These are phyloP conservation scores for Pluvialis apricaria DNA, from an alignment of 2,113 vertebrate species.

Conservation along the genomic window DNA sequence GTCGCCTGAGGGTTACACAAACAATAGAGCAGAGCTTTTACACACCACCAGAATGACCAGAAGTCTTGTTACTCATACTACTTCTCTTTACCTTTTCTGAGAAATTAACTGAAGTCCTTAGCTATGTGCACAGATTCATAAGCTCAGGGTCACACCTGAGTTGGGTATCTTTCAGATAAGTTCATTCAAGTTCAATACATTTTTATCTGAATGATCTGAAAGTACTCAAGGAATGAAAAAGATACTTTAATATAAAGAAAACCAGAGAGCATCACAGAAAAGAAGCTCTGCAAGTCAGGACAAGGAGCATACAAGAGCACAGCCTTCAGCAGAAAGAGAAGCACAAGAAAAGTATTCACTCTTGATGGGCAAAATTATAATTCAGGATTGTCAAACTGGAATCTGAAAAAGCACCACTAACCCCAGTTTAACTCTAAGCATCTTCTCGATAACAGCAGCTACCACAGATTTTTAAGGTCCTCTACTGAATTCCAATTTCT, in stretches of 20 bases:
- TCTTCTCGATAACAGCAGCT: neutral
- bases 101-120: neutral
- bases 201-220: neutral
- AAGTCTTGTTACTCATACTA: neutral
- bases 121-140: neutral
- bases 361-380: neutral
- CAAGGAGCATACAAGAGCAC: neutral
- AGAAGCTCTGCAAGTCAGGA: neutral
- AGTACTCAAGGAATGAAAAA: neutral
- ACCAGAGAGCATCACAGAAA: neutral
- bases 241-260: neutral
- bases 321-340: neutral
- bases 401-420: neutral
- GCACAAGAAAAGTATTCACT: neutral
- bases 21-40: neutral
- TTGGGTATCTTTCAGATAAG: neutral
- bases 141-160: neutral
- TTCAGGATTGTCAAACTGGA: neutral
- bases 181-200: neutral
- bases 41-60: neutral
- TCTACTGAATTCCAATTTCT: neutral
- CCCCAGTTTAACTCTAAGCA: neutral
- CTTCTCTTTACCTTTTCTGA: neutral
- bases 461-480: neutral
- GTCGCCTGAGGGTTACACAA: neutral